These are phyloP conservation scores for Phrixothrix hirtus DNA, from an alignment of 2,888 invertebrate genomes.

Conservation along the genomic window DNA sequence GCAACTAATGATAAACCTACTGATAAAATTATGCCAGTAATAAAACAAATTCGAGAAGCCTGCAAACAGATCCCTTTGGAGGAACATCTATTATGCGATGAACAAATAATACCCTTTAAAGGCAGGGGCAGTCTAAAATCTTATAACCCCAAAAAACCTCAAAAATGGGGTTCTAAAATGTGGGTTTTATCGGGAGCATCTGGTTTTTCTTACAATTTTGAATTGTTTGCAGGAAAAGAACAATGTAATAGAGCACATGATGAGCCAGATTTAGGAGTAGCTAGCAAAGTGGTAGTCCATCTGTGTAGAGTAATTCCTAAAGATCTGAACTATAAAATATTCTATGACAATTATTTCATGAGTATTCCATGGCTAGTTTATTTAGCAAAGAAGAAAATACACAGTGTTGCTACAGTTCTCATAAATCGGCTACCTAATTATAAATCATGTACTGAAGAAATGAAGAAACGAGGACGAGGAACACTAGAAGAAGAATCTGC, in stretches of 20 bases:
- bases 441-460: not conserved
- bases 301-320: conserved; percentile 32
- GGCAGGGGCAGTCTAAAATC: no score
- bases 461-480: conserved; percentile 3
- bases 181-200: conserved; percentile 19
- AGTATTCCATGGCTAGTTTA: conserved; percentile 16
- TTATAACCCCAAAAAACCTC: conserved; percentile 21
- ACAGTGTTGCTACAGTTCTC: conserved; percentile 6
- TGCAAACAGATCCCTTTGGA: no score
- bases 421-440: conserved; percentile 2
- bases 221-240: no score
- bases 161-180: conserved; percentile 23
- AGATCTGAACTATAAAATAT: conserved; percentile 33
- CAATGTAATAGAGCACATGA: no score
- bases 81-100: no score
- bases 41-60: no score
- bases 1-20: not conserved
- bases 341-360: conserved; percentile 39
- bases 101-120: no score
- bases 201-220: no score
- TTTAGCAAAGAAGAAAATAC: conserved; percentile 12
- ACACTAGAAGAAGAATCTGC: conserved; percentile 3
- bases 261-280: no score
- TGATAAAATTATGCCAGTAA: no score
- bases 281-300: conserved; percentile 37